A percentile compares a stretch with the other conserved stretches of the same genome.
Evolutionary conservation across 2,113 vertebrate species (phyloP).

Genomic region (Calidris pugnax): DNA sequence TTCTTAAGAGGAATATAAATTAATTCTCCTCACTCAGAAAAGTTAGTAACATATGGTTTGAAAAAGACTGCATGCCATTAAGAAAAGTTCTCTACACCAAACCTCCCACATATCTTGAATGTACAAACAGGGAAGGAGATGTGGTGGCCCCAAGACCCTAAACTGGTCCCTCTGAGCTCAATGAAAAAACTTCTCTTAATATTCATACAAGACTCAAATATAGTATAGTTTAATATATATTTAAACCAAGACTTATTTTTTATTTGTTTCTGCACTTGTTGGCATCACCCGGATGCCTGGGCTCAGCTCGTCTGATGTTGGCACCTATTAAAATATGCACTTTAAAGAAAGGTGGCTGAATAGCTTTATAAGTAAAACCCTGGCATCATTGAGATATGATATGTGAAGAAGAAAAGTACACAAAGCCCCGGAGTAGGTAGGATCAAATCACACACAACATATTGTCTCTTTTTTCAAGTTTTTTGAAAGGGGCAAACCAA

Average conservation of each 20-base stretch:
- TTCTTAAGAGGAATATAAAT: not conserved
- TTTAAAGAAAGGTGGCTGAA: slow-evolving; percentile 3
- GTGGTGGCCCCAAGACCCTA: not conserved
- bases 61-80: not conserved
- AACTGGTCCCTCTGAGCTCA: not conserved
- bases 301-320: not conserved
- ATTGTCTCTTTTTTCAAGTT: slow-evolving; percentile 54
- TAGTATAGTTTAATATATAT: not conserved
- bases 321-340: not conserved
- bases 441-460: slow-evolving; percentile 23
- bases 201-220: not conserved
- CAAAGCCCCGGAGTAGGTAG: slow-evolving; percentile 8
- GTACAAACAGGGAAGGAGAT: not conserved
- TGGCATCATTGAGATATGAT: slow-evolving; percentile 6
- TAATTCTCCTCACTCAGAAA: slow-evolving; percentile 26
- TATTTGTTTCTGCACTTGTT: not conserved
- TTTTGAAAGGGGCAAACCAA: slow-evolving; percentile 48
- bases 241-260: not conserved
- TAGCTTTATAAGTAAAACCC: not conserved
- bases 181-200: not conserved
- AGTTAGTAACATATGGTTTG: slow-evolving; percentile 42
- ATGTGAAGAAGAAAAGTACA: slow-evolving; percentile 15
- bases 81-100: not conserved
- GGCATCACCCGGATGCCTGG: not conserved
- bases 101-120: not conserved